Conservation (phyloP, 2,113 vertebrate genomes). For the Parotia lawesii region DNA sequence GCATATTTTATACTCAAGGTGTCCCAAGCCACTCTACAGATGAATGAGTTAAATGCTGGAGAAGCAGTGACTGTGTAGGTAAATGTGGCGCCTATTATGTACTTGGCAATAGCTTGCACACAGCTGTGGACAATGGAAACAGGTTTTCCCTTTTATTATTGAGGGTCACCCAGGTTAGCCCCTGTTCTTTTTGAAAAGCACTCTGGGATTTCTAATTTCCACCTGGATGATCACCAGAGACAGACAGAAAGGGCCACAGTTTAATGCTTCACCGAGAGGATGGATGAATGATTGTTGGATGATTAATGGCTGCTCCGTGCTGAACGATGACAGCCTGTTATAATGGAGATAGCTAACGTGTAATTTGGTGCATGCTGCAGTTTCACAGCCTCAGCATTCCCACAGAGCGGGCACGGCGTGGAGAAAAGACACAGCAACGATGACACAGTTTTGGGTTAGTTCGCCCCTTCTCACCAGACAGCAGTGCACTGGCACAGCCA, state of each 20-base stretch:
- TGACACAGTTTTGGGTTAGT: neutral
- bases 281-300: conserved; percentile 65
- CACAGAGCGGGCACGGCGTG: neutral
- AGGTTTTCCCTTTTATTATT: conserved; percentile 53
- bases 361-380: conserved; percentile 34
- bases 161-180: conserved; percentile 54
- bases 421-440: neutral
- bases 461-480: neutral
- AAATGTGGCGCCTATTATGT: conserved; percentile 52
- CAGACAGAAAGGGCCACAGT: conserved; percentile 60
- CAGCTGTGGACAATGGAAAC: conserved; percentile 61
- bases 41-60: conserved; percentile 33
- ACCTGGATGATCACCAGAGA: conserved; percentile 64
- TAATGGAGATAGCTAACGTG: conserved; percentile 58
- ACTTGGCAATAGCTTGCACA: conserved; percentile 3
- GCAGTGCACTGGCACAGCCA: accelerated
- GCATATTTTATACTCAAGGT: conserved; percentile 29
- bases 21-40: conserved; percentile 44
- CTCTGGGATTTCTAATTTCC: conserved; percentile 71
- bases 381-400: conserved; percentile 14
- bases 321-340: conserved; percentile 62
- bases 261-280: conserved; percentile 59
- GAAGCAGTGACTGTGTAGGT: conserved; percentile 21
- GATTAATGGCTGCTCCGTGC: conserved; percentile 64
- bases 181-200: conserved; percentile 60